Conservation (phyloP, 2,113 vertebrate genomes). For the Aviceda subcristata region DNA sequence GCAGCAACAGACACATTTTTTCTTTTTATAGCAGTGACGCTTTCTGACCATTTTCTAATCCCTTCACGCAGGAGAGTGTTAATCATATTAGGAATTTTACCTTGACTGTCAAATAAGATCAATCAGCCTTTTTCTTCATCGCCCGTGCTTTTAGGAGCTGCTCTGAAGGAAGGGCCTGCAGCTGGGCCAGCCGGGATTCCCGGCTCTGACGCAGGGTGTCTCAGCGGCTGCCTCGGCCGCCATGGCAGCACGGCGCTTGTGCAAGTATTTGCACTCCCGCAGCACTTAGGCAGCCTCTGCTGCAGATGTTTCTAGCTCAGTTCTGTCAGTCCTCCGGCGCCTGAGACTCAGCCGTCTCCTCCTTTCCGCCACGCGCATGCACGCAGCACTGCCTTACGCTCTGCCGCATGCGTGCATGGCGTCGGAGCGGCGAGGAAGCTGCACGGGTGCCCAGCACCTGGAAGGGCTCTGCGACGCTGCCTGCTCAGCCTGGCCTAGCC, state of each 20-base stretch:
- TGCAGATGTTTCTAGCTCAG: neutral
- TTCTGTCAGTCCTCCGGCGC: accelerated
- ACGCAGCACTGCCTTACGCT: too few species aligned
- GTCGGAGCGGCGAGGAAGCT: neutral
- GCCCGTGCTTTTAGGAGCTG: neutral
- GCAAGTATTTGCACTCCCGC: neutral
- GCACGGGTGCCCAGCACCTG: accelerated
- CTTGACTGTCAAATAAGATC: too few species aligned
- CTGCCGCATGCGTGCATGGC: accelerated
- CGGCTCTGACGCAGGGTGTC: neutral
- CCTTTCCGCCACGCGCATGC: accelerated
- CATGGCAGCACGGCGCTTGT: accelerated
- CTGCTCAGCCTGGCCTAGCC: neutral
- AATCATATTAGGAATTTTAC: neutral
- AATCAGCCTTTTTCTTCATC: neutral
- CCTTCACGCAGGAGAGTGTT: neutral
- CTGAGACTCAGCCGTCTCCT: neutral
- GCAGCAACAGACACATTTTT: neutral
- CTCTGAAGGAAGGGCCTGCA: neutral
- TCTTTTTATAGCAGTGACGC: neutral
- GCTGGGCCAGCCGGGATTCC: neutral
- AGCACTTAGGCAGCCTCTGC: neutral
- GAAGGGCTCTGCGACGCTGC: too few species aligned
- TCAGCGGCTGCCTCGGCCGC: accelerated
- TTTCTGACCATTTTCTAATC: neutral